Evolutionary conservation across 2,888 invertebrate genomes (phyloP), one percentile per base, ranked within the genome.

Genomic region (Atrina japonica): DNA sequence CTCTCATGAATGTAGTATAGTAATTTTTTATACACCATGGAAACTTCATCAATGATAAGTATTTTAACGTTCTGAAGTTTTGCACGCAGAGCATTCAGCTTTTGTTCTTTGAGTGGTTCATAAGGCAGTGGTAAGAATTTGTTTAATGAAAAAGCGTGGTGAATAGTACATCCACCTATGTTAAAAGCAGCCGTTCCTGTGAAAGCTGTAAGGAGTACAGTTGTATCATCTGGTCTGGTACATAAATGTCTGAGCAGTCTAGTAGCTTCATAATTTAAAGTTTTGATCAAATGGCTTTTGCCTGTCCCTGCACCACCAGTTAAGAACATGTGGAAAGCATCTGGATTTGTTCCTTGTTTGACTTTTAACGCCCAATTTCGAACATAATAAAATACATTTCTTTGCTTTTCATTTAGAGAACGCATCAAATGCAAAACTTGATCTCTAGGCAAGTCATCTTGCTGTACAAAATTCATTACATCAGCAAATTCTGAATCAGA

Each of bases 41-140:
- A 88, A 55, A 88, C 80, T 80, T 88, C 87, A 77, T 89, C 88
- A 52, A 89, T 86, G 18, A 90, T 81, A 70, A 78, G 64, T 69
- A 71, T 47, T 40, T 68, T 65, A 11, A 75, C 47, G 41, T 61
- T 56, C 56, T 66, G 60, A 16, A 71, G 61, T 23, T 59, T 61
- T 14, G 47, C 35, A 53, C 72, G 14, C n/a, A 75, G 35, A 14
- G 71, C 68, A 27, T 70, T 75, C 5, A 70, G 60, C 18, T 18
- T 27, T 49, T 73, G 65, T 40, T 75, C 75, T 45, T 56, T 23
- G 14, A 75, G 55, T 27, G 58, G 53, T 58, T 66, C 45, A 41
- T 66, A 70, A 25, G 65, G 55, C 49, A 55, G 21, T 40, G 61
- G 49, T 41, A 52, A 35, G 6, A 11, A 29, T 55, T 63, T 69